Evolutionary conservation across 2,888 invertebrate genomes (phyloP).

Genomic region (Tenthredo distinguenda): DNA sequence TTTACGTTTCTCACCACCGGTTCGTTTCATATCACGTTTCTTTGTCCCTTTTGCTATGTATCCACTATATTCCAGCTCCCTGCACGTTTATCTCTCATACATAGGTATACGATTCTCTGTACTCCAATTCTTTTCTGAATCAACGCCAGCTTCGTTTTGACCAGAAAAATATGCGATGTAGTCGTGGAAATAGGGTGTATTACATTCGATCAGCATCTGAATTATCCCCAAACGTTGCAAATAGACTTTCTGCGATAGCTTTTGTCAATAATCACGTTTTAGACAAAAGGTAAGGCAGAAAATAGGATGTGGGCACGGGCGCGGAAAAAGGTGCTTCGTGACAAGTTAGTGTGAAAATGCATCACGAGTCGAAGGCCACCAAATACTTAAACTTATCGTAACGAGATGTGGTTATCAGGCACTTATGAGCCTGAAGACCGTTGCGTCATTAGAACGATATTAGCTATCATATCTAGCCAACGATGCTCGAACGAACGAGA

Average conservation of each 20-base stretch:
- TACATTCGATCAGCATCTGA: background rate
- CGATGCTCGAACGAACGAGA: background rate
- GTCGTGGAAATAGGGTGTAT: background rate
- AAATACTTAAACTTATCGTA: background rate
- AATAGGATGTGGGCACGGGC: no score
- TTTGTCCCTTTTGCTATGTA: background rate
- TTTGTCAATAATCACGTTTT: no score
- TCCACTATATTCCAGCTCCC: background rate
- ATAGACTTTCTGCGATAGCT: background rate
- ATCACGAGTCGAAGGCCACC: no score
- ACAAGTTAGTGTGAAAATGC: no score
- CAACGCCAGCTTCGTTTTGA: background rate
- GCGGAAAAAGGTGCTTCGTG: no score
- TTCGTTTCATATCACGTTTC: background rate
- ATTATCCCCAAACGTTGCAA: background rate
- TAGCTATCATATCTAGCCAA: background rate
- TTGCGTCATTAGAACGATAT: background rate
- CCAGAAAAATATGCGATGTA: background rate
- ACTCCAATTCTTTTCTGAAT: background rate
- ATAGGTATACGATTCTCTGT: background rate
- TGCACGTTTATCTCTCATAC: background rate
- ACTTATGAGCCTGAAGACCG: background rate
- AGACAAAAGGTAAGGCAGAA: no score
- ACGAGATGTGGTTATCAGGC: background rate
- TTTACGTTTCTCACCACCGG: background rate